Evolutionary conservation across 2,888 invertebrate genomes (phyloP), one percentile per base, ranked within the genome.

Genomic region (Caenorhabditis sp.): DNA sequence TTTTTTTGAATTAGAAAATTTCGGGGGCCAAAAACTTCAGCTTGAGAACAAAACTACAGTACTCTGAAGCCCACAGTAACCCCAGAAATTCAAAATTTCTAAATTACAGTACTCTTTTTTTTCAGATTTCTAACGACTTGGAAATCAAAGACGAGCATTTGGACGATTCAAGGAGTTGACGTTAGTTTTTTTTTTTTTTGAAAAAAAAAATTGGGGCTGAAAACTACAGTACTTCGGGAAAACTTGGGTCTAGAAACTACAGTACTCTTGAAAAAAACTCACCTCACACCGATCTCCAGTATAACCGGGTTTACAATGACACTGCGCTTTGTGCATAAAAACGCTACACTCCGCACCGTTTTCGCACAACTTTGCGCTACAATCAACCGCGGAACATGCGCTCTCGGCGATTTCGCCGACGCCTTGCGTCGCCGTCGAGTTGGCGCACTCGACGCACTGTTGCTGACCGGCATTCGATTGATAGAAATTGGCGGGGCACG

Each of bases 401-500:
- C 94, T 94, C 63, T 93, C 90, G 10, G 93, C 93, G 51, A 92
- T 91, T 1, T 95, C 91, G 17, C 94, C 95, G 0, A 92, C 90
- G 36, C 91, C 91, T 71, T 93, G 92, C 0, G 97, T 97, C 86
- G 93, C 92, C 91, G 93, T 94, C 79, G 94, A 93, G 4, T 94
- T 93, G 1, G 94, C 93, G 86, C 97, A 97, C 88, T 95, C 94
- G 85, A 91, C 91, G 62, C 86, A 86, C 4, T 67, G 91, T 1
- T 92, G 93, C 83, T 93, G 93, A 0, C 96, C 95, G 36, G 93
- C 90, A 27, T 92, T 90, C 17, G 94, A 92, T 89, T 97, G 96
- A 89, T 93, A 97, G 89, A 94, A 95, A 89, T 97, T 93, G 82
- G 92, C 91, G 0, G 97, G 96, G 85, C 97, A 97, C 68, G 93